Evolutionary conservation across 2,113 vertebrate species (phyloP).

Genomic region (Tragulus kanchil): DNA sequence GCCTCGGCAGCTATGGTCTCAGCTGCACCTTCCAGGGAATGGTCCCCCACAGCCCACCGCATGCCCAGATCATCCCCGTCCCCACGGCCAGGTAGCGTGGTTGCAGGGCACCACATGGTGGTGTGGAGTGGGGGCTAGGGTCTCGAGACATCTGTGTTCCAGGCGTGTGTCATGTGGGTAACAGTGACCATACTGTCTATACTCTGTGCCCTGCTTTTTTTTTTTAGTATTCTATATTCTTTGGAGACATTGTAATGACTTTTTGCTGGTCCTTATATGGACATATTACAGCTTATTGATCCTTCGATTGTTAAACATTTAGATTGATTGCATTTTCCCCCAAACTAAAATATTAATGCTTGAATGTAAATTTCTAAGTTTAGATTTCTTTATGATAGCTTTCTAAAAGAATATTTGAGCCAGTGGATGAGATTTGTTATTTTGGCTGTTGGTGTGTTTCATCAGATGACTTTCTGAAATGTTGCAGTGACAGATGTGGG

Average conservation of each 20-base stretch:
- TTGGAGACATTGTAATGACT: neutral
- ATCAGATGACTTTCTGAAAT: neutral
- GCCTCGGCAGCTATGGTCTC: too few species aligned
- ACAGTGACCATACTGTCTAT: neutral
- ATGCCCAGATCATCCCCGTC: neutral
- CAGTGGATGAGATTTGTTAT: neutral
- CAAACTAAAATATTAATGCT: neutral
- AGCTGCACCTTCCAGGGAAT: neutral
- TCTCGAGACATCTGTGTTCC: neutral
- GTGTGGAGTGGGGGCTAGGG: neutral
- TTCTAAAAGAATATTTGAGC: neutral
- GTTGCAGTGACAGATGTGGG: neutral
- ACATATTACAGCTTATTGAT: neutral
- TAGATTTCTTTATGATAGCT: neutral
- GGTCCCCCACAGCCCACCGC: neutral
- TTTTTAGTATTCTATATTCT: neutral
- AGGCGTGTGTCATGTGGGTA: neutral
- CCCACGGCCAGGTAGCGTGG: neutral
- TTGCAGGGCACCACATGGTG: neutral
- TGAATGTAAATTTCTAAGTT: neutral
- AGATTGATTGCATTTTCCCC: neutral
- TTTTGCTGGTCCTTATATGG: neutral
- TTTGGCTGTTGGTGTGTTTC: neutral
- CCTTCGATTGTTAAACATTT: neutral
- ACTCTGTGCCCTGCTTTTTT: neutral